Percentiles rank a stretch among this genome's conserved stretches.
These are phyloP conservation scores for Apaloderma vittatum DNA, from an alignment of 2,113 vertebrate species.

Conservation along the genomic window DNA sequence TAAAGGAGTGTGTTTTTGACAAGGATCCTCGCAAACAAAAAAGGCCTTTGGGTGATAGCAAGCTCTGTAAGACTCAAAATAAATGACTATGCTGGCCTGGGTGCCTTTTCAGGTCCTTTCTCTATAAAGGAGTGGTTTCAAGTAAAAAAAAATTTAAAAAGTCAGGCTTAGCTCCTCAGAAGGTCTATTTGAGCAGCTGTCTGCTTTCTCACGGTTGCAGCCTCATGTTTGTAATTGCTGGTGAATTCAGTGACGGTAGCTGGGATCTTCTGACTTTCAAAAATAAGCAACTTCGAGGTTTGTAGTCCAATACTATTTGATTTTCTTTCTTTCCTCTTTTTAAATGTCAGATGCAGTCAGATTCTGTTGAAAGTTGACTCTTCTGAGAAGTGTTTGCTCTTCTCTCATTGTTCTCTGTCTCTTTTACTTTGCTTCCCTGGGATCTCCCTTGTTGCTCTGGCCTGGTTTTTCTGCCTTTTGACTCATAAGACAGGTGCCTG, in stretches of 20 bases:
- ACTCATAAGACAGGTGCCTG: neutral
- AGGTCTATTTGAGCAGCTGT: slow-evolving; percentile 50
- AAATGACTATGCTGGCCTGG: neutral
- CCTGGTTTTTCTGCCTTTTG: neutral
- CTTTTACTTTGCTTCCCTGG: neutral
- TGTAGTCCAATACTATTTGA: neutral
- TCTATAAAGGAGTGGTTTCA: neutral
- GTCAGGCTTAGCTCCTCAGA: neutral
- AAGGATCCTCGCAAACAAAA: neutral
- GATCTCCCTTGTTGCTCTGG: neutral
- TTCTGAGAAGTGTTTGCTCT: neutral
- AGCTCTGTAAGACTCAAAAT: neutral
- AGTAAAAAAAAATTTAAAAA: neutral
- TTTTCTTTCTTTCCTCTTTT: neutral
- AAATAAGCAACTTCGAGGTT: neutral
- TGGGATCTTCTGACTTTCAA: neutral
- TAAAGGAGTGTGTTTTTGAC: neutral
- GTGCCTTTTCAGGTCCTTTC: neutral
- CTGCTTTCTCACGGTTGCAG: neutral
- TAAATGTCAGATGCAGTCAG: neutral
- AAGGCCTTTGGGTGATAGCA: neutral
- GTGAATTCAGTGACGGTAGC: neutral
- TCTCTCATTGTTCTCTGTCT: neutral
- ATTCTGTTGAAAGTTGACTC: neutral
- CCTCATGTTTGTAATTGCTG: neutral